These are phyloP conservation scores for Monomorium pharaonis DNA, from an alignment of 1,140 invertebrate genomes.

Conservation along the genomic window DNA sequence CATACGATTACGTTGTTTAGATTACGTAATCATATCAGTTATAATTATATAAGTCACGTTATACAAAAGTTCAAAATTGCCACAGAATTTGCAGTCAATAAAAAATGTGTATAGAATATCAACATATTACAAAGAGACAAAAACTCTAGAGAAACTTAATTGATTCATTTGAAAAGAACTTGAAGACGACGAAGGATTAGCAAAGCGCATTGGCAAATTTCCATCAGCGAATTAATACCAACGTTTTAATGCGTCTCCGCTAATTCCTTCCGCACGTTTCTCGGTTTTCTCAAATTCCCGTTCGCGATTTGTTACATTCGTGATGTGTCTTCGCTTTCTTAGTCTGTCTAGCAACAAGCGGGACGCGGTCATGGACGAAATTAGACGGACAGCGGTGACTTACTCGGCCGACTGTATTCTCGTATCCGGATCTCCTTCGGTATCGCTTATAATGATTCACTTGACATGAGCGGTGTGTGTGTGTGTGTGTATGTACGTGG, in stretches of 20 bases:
- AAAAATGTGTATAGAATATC: background rate
- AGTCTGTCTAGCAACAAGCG: constrained; percentile 29
- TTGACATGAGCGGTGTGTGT: constrained; percentile 40
- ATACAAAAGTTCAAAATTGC: no score
- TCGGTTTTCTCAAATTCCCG: background rate
- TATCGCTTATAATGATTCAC: constrained; percentile 47
- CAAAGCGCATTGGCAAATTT: background rate
- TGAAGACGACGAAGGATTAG: background rate
- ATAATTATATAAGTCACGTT: no score
- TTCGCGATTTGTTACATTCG: background rate
- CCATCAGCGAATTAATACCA: background rate
- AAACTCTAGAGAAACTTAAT: background rate
- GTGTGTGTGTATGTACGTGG: no score
- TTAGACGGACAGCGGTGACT: constrained; percentile 35
- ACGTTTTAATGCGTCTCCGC: background rate
- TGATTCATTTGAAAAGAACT: background rate
- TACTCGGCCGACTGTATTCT: constrained; percentile 39
- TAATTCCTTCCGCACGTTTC: background rate
- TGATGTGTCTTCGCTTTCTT: constrained; percentile 16
- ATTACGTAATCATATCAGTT: no score
- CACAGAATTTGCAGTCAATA: background rate
- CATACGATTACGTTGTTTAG: no score
- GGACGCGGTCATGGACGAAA: constrained; percentile 45
- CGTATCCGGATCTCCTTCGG: constrained; percentile 14
- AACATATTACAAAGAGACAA: background rate